Percentiles rank a stretch among this genome's conserved stretches.
phyloP scores from a whole-genome alignment of 2,113 vertebrate genomes.

The crab-eating macaque (Macaca fascicularis) region DNA sequence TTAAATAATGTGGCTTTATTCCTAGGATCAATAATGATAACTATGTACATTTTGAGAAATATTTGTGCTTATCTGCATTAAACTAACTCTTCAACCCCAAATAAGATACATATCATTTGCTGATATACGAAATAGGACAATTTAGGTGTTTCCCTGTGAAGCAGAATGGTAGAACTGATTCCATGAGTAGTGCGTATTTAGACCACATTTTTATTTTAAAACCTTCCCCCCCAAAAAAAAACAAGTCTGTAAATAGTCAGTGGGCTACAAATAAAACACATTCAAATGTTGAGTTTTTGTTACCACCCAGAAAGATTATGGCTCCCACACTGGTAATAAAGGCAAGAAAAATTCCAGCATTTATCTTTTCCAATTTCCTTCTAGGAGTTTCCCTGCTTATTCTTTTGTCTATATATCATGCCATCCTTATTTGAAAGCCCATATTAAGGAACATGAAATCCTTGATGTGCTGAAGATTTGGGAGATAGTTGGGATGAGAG shows the following conservation, averaged over 20 bases:
- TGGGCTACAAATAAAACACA: conserved; percentile 11
- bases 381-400: neutral
- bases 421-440: neutral
- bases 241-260: neutral
- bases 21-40: neutral
- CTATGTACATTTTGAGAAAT: neutral
- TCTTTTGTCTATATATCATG: neutral
- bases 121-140: neutral
- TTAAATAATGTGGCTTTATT: neutral
- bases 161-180: neutral
- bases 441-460: neutral
- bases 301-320: neutral
- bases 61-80: neutral
- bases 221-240: neutral
- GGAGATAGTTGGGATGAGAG: neutral
- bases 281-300: conserved; percentile 22
- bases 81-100: neutral
- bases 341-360: neutral
- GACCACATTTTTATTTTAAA: neutral
- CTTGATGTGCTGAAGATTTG: neutral
- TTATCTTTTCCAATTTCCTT: conserved; percentile 4
- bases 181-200: neutral
- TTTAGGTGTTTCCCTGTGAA: neutral
- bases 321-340: neutral
- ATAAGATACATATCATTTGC: neutral